A percentile compares a stretch with the other conserved stretches of the same genome.
Evolutionary conservation across 1,140 invertebrate species (phyloP).

Genomic region (Cryptotermes secundus): DNA sequence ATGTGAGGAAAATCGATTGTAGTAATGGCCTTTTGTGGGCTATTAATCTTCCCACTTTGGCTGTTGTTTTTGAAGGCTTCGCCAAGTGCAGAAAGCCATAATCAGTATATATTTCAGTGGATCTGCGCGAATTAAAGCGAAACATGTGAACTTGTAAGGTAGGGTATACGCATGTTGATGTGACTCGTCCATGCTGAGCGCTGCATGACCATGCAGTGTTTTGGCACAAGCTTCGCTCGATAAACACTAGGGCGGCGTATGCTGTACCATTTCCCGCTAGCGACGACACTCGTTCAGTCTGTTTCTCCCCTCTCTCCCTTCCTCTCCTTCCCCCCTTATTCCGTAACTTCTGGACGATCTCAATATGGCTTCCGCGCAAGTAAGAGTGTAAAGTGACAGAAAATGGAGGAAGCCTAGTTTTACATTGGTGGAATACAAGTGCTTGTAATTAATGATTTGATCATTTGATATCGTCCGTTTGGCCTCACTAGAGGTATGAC

Average conservation of each 20-base stretch:
- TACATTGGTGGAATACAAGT: not conserved
- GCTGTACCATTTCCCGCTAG: slow-evolving; percentile 10
- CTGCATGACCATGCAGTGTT: not conserved
- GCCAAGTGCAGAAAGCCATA: too few species aligned
- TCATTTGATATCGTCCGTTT: not conserved
- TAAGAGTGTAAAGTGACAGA: slow-evolving; percentile 19
- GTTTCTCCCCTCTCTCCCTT: not conserved
- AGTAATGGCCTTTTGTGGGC: too few species aligned
- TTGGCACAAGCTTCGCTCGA: not conserved
- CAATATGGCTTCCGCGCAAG: slow-evolving; percentile 17
- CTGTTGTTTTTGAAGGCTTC: too few species aligned
- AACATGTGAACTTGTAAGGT: too few species aligned
- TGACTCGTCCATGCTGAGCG: not conserved
- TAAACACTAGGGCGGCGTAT: slow-evolving; percentile 14
- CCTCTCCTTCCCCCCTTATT: not conserved
- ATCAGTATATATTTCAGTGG: too few species aligned
- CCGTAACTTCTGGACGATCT: not conserved
- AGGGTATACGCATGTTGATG: not conserved
- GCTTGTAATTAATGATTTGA: not conserved
- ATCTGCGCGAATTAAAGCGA: too few species aligned
- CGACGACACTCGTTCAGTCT: slow-evolving; percentile 13
- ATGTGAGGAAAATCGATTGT: too few species aligned
- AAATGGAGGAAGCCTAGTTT: not conserved
- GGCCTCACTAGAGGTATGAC: not conserved
- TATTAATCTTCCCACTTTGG: too few species aligned